Evolutionary conservation across 2,113 vertebrate species (phyloP).

Genomic region (Tetraodon nigroviridis): DNA sequence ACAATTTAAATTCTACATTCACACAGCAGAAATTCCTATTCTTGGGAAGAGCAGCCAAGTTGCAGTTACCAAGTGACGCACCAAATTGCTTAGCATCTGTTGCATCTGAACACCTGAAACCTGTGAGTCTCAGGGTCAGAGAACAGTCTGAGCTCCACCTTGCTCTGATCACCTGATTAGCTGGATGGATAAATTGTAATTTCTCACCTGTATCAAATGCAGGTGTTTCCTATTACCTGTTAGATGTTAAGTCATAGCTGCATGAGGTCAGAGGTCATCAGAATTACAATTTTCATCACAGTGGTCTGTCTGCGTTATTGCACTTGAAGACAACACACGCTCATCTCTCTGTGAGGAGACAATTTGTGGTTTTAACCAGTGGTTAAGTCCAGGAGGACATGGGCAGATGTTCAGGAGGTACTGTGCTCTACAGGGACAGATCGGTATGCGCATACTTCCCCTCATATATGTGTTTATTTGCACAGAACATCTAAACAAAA

Average conservation of each 20-base stretch:
- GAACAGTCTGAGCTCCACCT: neutral
- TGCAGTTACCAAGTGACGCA: neutral
- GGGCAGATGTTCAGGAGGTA: slow-evolving; percentile 34
- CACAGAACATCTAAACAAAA: slow-evolving; percentile 74
- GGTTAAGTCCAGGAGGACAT: slow-evolving; percentile 4
- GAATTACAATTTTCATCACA: too few relatives aligned
- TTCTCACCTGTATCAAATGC: too few relatives aligned
- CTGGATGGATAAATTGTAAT: too few relatives aligned
- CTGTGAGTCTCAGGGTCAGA: slow-evolving; percentile 41
- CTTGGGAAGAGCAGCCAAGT: neutral
- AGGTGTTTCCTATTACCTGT: too few relatives aligned
- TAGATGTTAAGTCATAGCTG: too few relatives aligned
- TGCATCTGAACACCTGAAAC: slow-evolving; percentile 19
- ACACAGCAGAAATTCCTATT: too few relatives aligned
- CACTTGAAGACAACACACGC: slow-evolving; percentile 22
- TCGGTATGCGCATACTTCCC: slow-evolving; percentile 59
- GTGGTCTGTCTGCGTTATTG: neutral
- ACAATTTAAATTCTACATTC: too few relatives aligned
- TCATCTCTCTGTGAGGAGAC: slow-evolving; percentile 27
- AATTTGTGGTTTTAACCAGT: neutral
- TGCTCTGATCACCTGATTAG: neutral
- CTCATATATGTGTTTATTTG: slow-evolving; percentile 73
- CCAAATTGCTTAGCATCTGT: slow-evolving; percentile 5
- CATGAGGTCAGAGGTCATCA: too few relatives aligned
- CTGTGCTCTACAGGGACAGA: slow-evolving; percentile 27